Conservation (phyloP, 2,113 vertebrate species). For the Trachemys scripta region DNA sequence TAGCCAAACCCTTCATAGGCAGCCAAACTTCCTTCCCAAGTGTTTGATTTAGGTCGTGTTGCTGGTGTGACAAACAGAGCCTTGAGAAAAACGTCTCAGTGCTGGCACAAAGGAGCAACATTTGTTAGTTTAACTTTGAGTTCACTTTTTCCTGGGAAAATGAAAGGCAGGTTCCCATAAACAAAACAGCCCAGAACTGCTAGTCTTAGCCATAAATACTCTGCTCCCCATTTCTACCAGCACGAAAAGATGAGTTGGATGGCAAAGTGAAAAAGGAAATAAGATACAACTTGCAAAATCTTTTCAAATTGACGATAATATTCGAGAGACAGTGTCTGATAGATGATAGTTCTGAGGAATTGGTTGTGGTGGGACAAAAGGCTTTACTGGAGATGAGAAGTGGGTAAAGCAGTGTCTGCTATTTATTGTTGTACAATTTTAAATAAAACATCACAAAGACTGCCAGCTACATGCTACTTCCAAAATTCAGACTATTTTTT, state of each 20-base stretch:
- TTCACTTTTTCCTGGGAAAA: conserved; percentile 32
- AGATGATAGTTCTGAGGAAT: neutral
- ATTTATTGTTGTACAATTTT: conserved; percentile 17
- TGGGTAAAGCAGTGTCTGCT: neutral
- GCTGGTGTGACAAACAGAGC: conserved; percentile 41
- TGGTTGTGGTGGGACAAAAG: neutral
- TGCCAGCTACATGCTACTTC: conserved; percentile 22
- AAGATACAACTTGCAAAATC: conserved; percentile 36
- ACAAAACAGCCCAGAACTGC: neutral
- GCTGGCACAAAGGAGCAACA: neutral
- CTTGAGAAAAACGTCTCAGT: conserved; percentile 25
- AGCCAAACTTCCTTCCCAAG: conserved; percentile 69
- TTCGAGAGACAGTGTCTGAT: neutral
- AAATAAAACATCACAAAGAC: conserved; percentile 9
- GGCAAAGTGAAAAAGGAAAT: conserved; percentile 21
- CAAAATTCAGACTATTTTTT: conserved; percentile 2
- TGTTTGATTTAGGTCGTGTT: conserved; percentile 60
- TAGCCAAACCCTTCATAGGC: conserved; percentile 37
- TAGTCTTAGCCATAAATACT: neutral
- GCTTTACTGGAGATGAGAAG: neutral
- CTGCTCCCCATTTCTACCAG: conserved; percentile 25
- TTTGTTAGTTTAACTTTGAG: conserved; percentile 35
- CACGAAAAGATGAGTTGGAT: conserved; percentile 29
- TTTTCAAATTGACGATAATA: conserved; percentile 1
- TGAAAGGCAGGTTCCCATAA: neutral